These are phyloP conservation scores for Bubalus kerabau DNA, from an alignment of 2,113 vertebrate genomes.

Conservation along the genomic window DNA sequence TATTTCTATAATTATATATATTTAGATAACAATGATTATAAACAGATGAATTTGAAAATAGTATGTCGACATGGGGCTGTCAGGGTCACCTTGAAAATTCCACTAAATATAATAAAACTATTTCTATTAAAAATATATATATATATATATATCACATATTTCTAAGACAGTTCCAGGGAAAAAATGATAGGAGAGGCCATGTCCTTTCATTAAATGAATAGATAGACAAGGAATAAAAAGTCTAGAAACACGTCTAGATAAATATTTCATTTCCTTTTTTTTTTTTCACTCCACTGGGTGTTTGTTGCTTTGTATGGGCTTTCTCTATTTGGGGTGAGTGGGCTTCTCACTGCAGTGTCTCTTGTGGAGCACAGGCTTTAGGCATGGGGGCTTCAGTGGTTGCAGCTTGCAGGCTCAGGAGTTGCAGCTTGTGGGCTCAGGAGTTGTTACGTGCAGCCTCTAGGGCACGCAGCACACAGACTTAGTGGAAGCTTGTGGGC, in stretches of 20 bases:
- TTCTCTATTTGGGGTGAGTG: background rate
- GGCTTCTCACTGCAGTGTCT: background rate
- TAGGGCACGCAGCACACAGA: background rate
- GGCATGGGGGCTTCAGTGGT: background rate
- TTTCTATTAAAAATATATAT: background rate
- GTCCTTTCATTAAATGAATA: background rate
- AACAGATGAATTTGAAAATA: background rate
- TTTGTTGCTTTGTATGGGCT: background rate
- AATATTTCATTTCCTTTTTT: background rate
- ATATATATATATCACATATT: background rate
- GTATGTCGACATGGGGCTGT: background rate
- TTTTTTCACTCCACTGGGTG: background rate
- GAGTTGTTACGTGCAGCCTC: background rate
- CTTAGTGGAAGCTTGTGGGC: background rate
- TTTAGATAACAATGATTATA: background rate
- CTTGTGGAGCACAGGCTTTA: background rate
- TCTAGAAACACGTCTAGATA: background rate
- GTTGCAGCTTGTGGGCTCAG: background rate
- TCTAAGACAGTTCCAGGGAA: background rate
- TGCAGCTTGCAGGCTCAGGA: background rate
- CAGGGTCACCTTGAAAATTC: background rate
- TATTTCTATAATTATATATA: background rate
- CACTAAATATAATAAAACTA: background rate
- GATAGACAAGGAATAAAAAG: background rate
- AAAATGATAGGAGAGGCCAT: background rate